phyloP scores from a whole-genome alignment of 2,797 vertebrate genomes.

The Poeciliopsis paucimaculata region DNA sequence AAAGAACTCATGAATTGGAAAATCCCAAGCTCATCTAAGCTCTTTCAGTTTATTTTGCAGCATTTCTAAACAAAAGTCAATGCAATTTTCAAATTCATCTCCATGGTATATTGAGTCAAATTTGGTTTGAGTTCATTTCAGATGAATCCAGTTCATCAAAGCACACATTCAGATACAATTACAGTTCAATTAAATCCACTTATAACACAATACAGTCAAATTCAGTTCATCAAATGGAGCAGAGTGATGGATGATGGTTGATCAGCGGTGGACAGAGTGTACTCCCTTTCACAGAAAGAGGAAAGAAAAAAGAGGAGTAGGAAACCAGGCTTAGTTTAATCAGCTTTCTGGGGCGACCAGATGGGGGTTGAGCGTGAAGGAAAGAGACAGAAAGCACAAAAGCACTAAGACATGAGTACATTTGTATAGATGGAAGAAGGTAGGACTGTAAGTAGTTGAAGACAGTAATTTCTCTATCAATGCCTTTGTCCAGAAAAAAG shows the following conservation, averaged over 20 bases:
- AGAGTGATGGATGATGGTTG: background rate
- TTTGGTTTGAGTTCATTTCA: background rate
- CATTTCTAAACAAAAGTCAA: background rate
- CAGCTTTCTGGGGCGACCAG: background rate
- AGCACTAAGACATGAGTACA: background rate
- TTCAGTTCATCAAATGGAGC: background rate
- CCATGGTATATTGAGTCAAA: background rate
- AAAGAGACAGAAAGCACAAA: background rate
- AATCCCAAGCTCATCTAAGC: background rate
- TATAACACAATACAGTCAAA: background rate
- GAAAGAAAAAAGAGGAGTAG: background rate
- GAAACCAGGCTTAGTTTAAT: background rate
- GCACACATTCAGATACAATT: background rate
- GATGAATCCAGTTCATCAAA: background rate
- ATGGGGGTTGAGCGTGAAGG: background rate
- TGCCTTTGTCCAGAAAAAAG: background rate
- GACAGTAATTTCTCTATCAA: background rate
- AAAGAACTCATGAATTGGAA: background rate
- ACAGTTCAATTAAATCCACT: background rate
- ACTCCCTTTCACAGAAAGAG: background rate
- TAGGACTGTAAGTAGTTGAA: background rate
- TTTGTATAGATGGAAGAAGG: background rate
- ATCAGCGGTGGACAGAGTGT: background rate
- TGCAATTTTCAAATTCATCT: background rate
- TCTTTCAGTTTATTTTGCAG: background rate